Evolutionary conservation across 2,888 invertebrate species (phyloP).

Genomic region (Drosophila imparisetae): DNA sequence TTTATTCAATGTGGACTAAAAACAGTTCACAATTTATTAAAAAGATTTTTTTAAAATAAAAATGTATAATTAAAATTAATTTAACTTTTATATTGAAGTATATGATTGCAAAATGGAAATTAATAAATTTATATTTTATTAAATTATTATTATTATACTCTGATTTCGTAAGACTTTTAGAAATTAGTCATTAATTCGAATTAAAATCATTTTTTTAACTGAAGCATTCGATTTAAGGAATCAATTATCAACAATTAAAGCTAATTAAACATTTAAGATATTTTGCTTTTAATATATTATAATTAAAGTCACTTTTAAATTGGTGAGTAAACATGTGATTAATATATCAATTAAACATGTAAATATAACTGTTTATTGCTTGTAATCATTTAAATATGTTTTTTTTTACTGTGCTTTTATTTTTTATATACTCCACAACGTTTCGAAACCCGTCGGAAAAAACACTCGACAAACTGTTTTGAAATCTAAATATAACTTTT

Average conservation of each 20-base stretch:
- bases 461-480: neutral
- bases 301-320: neutral
- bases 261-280: neutral
- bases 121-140: neutral
- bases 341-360: neutral
- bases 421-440: neutral
- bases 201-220: neutral
- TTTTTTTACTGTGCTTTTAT: no score
- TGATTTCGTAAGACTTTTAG: neutral
- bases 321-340: neutral
- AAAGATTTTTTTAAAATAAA: no score
- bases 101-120: neutral
- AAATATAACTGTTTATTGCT: neutral
- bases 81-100: no score
- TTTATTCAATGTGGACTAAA: neutral
- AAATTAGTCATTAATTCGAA: neutral
- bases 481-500: neutral
- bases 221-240: neutral
- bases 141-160: neutral
- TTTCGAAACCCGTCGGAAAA: neutral
- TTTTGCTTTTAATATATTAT: neutral
- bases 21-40: neutral
- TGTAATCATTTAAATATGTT: no score
- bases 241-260: neutral
- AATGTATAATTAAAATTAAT: no score